phyloP scores from a whole-genome alignment of 2,888 invertebrate genomes.

The Trisateles emortualis region DNA sequence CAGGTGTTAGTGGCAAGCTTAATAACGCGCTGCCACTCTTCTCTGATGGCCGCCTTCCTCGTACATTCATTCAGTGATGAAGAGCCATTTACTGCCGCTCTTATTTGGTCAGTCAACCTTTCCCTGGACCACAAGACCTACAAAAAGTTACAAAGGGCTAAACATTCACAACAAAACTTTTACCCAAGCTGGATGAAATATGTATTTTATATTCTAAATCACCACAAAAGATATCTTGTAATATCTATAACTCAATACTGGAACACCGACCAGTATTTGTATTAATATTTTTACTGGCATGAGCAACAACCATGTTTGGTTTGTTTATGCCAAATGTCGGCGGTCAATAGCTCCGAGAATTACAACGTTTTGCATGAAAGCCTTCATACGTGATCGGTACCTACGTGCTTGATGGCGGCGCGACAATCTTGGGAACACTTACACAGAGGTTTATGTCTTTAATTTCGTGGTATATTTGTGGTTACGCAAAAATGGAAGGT shows the following conservation, averaged over 20 bases:
- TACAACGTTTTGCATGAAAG: slow-evolving; percentile 26
- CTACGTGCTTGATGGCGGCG: not conserved
- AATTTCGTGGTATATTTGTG: slow-evolving; percentile 18
- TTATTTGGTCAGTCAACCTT: too few species aligned
- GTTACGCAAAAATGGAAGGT: not conserved
- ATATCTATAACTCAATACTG: slow-evolving; percentile 3
- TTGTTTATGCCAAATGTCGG: slow-evolving; percentile 42
- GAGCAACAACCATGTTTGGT: slow-evolving; percentile 38
- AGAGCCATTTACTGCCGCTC: too few species aligned
- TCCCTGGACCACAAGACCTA: too few species aligned
- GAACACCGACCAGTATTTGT: slow-evolving; percentile 11
- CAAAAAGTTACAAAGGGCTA: too few species aligned
- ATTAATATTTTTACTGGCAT: slow-evolving; percentile 44
- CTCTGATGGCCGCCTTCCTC: too few species aligned
- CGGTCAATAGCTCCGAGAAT: slow-evolving; percentile 35
- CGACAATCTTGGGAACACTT: slow-evolving; percentile 14
- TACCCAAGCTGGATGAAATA: too few species aligned
- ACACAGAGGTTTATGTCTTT: slow-evolving; percentile 20
- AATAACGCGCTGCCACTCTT: too few species aligned
- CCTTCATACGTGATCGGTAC: slow-evolving; percentile 7
- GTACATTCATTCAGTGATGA: too few species aligned
- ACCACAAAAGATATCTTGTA: not conserved
- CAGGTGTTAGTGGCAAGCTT: too few species aligned
- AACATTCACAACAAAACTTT: too few species aligned
- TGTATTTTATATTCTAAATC: too few species aligned